phyloP scores from a whole-genome alignment of 2,797 vertebrate species.

The Artibeus jamaicensis region DNA sequence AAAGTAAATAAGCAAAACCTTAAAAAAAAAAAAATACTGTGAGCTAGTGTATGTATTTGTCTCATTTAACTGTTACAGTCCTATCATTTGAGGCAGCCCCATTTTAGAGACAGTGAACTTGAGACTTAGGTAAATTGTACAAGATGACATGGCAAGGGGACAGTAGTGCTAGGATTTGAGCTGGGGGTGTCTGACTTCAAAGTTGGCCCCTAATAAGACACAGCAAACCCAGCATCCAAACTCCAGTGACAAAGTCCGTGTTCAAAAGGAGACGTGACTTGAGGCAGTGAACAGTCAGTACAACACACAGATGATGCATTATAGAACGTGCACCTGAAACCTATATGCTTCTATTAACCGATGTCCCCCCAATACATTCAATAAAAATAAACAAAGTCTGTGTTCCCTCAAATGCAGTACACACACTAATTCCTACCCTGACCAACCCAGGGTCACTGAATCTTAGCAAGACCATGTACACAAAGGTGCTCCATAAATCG shows the following conservation, averaged over 20 bases:
- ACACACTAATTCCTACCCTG: not conserved
- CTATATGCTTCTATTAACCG: not conserved
- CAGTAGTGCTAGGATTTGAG: not conserved
- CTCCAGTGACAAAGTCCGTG: not conserved
- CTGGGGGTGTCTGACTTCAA: not conserved
- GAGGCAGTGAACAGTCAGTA: not conserved
- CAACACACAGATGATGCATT: not conserved
- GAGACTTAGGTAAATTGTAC: not conserved
- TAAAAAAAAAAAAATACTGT: not conserved
- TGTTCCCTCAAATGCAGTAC: not conserved
- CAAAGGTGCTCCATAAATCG: not conserved
- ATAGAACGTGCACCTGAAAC: not conserved
- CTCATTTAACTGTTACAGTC: not conserved
- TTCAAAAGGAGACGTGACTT: not conserved
- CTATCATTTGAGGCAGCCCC: not conserved
- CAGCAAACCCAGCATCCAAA: not conserved
- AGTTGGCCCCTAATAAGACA: not conserved
- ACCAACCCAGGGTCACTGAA: not conserved
- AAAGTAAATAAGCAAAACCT: too few relatives aligned
- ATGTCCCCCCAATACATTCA: not conserved
- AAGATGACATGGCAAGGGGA: not conserved
- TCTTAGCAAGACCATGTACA: not conserved
- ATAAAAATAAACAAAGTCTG: not conserved
- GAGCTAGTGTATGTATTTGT: not conserved
- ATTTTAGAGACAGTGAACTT: not conserved